These are phyloP conservation scores for Sitobion miscanthi DNA, from an alignment of 1,140 invertebrate genomes.

Conservation along the genomic window DNA sequence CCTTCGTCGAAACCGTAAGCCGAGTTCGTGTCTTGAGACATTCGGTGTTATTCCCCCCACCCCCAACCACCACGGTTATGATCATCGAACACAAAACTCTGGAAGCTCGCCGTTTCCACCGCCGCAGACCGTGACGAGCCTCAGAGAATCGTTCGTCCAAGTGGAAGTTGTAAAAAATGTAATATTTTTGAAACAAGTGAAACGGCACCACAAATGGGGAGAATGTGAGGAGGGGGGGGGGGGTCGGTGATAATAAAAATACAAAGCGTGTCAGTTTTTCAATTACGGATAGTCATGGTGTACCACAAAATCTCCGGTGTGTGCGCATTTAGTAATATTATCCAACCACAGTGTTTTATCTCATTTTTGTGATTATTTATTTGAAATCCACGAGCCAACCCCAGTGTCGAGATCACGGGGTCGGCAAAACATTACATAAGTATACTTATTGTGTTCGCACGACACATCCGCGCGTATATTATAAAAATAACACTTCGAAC, in stretches of 20 bases:
- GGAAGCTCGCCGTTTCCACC: too few relatives aligned
- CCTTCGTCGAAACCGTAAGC: too few relatives aligned
- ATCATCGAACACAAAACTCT: too few relatives aligned
- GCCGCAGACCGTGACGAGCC: too few relatives aligned
- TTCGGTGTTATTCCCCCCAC: too few relatives aligned
- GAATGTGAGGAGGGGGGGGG: not conserved
- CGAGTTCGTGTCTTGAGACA: too few relatives aligned
- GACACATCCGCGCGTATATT: too few relatives aligned
- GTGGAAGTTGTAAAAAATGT: not conserved
- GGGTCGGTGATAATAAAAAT: not conserved
- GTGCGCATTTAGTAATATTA: not conserved
- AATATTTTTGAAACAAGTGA: not conserved
- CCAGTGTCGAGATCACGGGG: not conserved
- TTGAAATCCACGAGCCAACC: not conserved
- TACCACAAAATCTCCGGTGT: not conserved
- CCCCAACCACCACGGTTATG: too few relatives aligned
- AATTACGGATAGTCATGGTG: not conserved
- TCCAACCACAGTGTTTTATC: not conserved
- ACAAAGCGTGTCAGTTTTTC: not conserved
- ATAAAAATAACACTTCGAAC: not conserved
- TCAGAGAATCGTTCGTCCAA: not conserved
- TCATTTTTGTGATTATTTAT: not conserved
- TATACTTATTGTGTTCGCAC: not conserved
- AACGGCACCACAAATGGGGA: not conserved
- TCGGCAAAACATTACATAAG: not conserved